A percentile compares a stretch with the other conserved stretches of the same genome.
phyloP scores from a whole-genome alignment of 2,888 invertebrate genomes.

The Drosophila phalerata region DNA sequence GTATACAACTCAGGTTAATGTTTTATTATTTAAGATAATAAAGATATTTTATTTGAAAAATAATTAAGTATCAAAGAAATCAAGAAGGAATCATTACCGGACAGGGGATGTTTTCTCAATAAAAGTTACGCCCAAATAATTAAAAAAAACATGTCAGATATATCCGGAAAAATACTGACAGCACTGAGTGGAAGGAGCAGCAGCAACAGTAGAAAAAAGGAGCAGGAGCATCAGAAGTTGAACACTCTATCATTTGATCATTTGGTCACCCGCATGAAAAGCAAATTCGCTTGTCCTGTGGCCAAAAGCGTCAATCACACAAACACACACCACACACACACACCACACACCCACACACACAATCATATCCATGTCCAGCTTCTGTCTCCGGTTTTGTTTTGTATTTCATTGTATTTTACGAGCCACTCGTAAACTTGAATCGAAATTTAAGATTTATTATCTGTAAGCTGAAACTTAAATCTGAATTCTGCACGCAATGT shows the following conservation, averaged over 20 bases:
- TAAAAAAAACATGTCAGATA: too few relatives aligned
- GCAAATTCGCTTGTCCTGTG: conserved; percentile 7
- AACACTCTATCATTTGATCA: conserved; percentile 49
- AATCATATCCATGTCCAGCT: neutral
- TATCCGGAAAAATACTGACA: too few relatives aligned
- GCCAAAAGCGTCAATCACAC: conserved; percentile 1
- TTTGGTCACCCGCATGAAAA: conserved; percentile 55
- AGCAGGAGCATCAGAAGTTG: conserved; percentile 2
- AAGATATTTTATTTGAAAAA: too few relatives aligned
- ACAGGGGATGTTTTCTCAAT: too few relatives aligned
- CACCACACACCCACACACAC: neutral
- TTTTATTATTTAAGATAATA: too few relatives aligned
- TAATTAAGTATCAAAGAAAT: too few relatives aligned
- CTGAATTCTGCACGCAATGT: conserved; percentile 57
- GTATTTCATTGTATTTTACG: conserved; percentile 67
- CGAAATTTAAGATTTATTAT: conserved; percentile 81
- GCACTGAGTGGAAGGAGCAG: neutral
- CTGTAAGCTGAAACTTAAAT: conserved; percentile 72
- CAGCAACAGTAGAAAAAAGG: neutral
- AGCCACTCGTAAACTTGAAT: conserved; percentile 71
- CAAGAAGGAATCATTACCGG: too few relatives aligned
- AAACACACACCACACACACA: neutral
- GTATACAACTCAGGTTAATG: too few relatives aligned
- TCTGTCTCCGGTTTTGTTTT: conserved; percentile 28
- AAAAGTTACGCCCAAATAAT: too few relatives aligned